Base-by-base conservation (phyloP, 2,888 invertebrate species). In the Lamproptera curius region DNA sequence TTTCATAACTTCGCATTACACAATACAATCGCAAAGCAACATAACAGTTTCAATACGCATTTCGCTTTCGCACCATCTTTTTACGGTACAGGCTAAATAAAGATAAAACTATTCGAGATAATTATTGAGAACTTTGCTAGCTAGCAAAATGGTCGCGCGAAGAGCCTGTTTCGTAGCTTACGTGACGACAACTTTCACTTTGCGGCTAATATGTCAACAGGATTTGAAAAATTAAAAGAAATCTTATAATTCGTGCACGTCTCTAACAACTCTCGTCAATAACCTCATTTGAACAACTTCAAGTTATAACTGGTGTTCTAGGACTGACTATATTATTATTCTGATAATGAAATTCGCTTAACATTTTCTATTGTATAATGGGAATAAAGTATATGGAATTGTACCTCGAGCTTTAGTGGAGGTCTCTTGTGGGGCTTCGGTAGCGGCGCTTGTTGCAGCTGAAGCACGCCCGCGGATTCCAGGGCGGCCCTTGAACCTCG, bases 321-420 rank as follows among this genome's bases (percentile, higher is more conserved):
- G n/a, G n/a, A n/a, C n/a, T n/a, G n/a, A n/a, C n/a, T n/a, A n/a
- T n/a, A n/a, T n/a, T n/a, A n/a, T n/a, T n/a, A n/a, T n/a, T n/a
- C n/a, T n/a, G n/a, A n/a, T n/a, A n/a, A n/a, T n/a, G n/a, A n/a
- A n/a, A n/a, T n/a, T n/a, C n/a, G n/a, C n/a, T n/a, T n/a, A n/a
- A n/a, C n/a, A n/a, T n/a, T n/a, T n/a, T n/a, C n/a, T n/a, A n/a
- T n/a, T n/a, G n/a, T n/a, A n/a, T n/a, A n/a, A n/a, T n/a, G n/a
- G n/a, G n/a, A n/a, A n/a, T n/a, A n/a, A n/a, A n/a, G n/a, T n/a
- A n/a, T n/a, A n/a, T 33, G 11, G 38, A 23, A 15, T 40, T 61
- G 79, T 79, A 88, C 88, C 87, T 80, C 90, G 84, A 16, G 72
- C 72, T 76, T 83, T 86, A 3, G 88, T 85, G 17, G 84, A 77